These are phyloP conservation scores for Plebejus argus DNA, from an alignment of 2,888 invertebrate genomes.

Conservation along the genomic window DNA sequence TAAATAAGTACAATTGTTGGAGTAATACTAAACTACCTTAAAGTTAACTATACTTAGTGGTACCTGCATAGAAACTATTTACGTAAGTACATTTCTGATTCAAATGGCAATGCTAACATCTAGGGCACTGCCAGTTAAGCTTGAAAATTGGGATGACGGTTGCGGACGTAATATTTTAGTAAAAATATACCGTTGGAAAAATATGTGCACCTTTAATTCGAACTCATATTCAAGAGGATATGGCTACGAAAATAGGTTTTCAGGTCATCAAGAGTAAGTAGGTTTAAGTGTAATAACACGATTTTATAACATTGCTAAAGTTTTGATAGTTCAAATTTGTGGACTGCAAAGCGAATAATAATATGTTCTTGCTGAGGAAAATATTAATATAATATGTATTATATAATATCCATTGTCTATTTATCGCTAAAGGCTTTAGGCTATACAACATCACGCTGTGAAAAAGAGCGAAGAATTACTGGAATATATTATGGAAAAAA, in stretches of 20 bases:
- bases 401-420: no score
- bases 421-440: neutral
- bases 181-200: neutral
- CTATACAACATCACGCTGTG: neutral
- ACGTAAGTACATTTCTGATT: neutral
- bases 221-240: conserved; percentile 11
- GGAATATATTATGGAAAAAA: neutral
- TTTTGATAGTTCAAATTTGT: neutral
- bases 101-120: neutral
- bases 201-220: conserved; percentile 5
- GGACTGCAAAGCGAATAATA: no score
- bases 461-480: neutral
- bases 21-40: no score
- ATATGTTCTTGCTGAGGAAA: no score
- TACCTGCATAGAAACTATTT: no score
- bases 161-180: neutral
- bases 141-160: neutral
- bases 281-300: conserved; percentile 24
- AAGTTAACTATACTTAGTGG: no score
- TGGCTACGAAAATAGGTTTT: neutral
- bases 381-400: no score
- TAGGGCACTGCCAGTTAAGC: neutral
- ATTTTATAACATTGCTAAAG: neutral
- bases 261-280: conserved; percentile 23
- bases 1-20: no score